Conservation (phyloP, 1,140 invertebrate genomes). For the Thalassaphorura encarpata region DNA sequence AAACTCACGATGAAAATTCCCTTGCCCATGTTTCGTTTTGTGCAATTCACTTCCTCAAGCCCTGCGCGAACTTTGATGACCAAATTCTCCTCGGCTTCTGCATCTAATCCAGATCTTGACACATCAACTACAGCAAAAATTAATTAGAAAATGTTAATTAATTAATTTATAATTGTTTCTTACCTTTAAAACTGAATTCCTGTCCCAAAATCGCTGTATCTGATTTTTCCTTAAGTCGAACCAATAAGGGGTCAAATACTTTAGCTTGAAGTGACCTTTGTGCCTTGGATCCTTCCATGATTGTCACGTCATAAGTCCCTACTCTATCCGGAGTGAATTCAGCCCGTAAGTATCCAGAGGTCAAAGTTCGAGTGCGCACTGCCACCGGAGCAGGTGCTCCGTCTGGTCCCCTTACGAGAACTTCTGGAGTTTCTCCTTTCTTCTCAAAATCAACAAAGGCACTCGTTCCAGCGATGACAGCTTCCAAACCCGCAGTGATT, state of each 20-base stretch:
- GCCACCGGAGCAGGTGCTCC: slow-evolving; percentile 36
- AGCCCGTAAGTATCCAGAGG: slow-evolving; percentile 44
- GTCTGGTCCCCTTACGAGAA: slow-evolving; percentile 48
- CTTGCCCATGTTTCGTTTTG: slow-evolving; percentile 44
- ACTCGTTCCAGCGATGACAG: slow-evolving; percentile 46
- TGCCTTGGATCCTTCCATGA: slow-evolving; percentile 18
- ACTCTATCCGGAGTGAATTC: slow-evolving; percentile 50
- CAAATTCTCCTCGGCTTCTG: slow-evolving; percentile 57
- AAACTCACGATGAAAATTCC: slow-evolving; percentile 60
- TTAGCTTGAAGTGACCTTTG: slow-evolving; percentile 57
- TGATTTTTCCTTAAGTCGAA: slow-evolving; percentile 63
- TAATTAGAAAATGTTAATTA: slow-evolving; percentile 12
- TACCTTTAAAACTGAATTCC: slow-evolving; percentile 65
- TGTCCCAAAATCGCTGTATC: slow-evolving; percentile 66
- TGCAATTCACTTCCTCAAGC: slow-evolving; percentile 35
- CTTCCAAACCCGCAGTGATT: slow-evolving; percentile 39
- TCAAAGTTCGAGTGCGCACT: slow-evolving; percentile 41
- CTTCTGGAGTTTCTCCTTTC: slow-evolving; percentile 41
- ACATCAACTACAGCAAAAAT: slow-evolving; percentile 51
- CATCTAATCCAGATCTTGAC: slow-evolving; percentile 62
- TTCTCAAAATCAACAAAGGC: slow-evolving; percentile 51
- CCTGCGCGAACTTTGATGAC: slow-evolving; percentile 53
- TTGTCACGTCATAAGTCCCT: slow-evolving; percentile 49
- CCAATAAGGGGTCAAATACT: slow-evolving; percentile 72
- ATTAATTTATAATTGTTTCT: slow-evolving; percentile 11